phyloP scores from a whole-genome alignment of 2,888 invertebrate genomes.

The Heteromyza rotundicornis region DNA sequence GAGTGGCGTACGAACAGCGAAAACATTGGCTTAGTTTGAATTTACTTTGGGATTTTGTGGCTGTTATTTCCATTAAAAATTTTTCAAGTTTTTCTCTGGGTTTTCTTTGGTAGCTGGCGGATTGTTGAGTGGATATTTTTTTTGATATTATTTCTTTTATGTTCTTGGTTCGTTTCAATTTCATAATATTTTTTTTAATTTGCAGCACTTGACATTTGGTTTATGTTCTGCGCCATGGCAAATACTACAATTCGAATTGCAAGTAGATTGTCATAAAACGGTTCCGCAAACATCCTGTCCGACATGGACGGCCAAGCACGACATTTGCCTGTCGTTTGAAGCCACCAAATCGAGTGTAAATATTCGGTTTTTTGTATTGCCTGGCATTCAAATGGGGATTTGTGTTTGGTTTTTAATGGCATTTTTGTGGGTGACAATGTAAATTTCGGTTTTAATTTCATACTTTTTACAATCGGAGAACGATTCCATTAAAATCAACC shows the following conservation, averaged over 20 bases:
- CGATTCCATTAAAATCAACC: too few relatives aligned
- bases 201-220: not conserved
- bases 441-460: not conserved
- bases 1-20: too few relatives aligned
- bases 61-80: not conserved
- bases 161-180: not conserved
- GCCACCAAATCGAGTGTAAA: not conserved
- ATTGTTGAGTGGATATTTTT: not conserved
- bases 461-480: too few relatives aligned
- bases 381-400: too few relatives aligned
- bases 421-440: too few relatives aligned
- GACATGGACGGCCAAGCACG: not conserved
- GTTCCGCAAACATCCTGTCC: not conserved
- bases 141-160: not conserved
- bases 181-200: not conserved
- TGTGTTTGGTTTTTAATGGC: not conserved
- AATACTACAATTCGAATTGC: not conserved
- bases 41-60: not conserved
- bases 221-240: not conserved
- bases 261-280: not conserved
- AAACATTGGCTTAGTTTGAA: not conserved
- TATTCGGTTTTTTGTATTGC: too few relatives aligned
- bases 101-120: not conserved
- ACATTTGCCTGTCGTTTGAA: not conserved
- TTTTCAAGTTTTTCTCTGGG: not conserved